Evolutionary conservation across 2,113 vertebrate genomes (phyloP).

Genomic region (Balaeniceps rex): DNA sequence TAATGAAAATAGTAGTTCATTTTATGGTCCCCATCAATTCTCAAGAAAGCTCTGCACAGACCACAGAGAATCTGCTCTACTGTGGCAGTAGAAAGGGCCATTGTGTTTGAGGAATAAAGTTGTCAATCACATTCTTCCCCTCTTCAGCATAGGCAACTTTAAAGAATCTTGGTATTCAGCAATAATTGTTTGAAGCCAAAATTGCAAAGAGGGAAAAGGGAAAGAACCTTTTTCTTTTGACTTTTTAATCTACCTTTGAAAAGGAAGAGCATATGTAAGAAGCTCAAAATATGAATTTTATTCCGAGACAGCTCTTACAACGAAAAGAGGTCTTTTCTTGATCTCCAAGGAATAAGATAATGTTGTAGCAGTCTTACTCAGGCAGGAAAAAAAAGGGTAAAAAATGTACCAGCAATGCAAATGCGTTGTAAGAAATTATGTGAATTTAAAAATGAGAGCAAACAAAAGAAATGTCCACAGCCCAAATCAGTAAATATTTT

Average conservation of each 20-base stretch:
- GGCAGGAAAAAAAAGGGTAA: neutral
- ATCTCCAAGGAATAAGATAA: neutral
- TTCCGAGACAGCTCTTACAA: neutral
- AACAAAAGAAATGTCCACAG: neutral
- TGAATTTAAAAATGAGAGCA: neutral
- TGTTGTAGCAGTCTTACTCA: neutral
- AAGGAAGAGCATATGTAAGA: neutral
- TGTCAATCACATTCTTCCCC: neutral
- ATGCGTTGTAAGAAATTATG: neutral
- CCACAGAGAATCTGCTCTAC: neutral
- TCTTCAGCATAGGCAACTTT: neutral
- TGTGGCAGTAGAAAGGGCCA: neutral
- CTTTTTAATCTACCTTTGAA: conserved; percentile 8
- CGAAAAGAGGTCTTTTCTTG: neutral
- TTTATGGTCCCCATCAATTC: conserved; percentile 9
- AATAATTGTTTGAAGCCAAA: neutral
- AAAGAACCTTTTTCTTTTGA: neutral
- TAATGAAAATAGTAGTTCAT: neutral
- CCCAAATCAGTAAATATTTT: neutral
- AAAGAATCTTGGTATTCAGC: neutral
- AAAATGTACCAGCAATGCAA: neutral
- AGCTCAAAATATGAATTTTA: neutral
- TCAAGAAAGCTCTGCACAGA: neutral
- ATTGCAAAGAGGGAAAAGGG: neutral
- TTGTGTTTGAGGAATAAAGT: neutral